Base-by-base conservation (phyloP, 2,888 invertebrate genomes). In the Melanchra persicariae region DNA sequence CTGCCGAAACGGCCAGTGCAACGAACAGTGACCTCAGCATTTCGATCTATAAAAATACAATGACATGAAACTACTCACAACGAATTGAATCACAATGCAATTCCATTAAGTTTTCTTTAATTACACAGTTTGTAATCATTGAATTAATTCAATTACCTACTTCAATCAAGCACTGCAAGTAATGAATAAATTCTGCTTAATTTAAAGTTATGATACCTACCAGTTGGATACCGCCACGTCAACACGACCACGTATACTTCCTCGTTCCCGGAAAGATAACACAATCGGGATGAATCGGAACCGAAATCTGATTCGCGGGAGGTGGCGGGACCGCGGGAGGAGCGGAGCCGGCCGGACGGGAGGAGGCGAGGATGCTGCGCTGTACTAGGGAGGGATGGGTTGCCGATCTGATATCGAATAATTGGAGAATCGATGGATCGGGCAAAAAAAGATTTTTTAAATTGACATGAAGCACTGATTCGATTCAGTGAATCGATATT, bases 21-120 rank as follows among this genome's bases (percentile, higher is more conserved):
- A 95, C 85, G 66, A 92, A 93, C 55, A 96, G 69, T 58, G 92
- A 90, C 34, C 91, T 91, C 89, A 95, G 77, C 95, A 96, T 96
- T 79, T 87, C 90, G 40, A 71, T 68, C 90, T 91, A 78, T 55
- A 86, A 87, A 72, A 77, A 40, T 17, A 54, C 45, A 55, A 40
- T 40, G 17, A 15, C 19, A 34, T 61, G 47, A 52, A 71, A 59
- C 34, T 26, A 45, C 43, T 30, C 22, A 49, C 54, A n/a, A 55
- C 4, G 17, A 12, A n/a, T 19, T 54, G 19, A 72, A 62, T 61
- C 24, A 61, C 64, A 52, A 60, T 30, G 49, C 19, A 51, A 26
- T 37, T 12, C 12, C 30, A 67, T 1, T 47, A 52, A 8, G 17
- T 37, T 26, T 64, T 19, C 19, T 57, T 0, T 26, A 61, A 47